These are phyloP conservation scores for Spilarctia lutea DNA, from an alignment of 2,888 invertebrate genomes.

Conservation along the genomic window DNA sequence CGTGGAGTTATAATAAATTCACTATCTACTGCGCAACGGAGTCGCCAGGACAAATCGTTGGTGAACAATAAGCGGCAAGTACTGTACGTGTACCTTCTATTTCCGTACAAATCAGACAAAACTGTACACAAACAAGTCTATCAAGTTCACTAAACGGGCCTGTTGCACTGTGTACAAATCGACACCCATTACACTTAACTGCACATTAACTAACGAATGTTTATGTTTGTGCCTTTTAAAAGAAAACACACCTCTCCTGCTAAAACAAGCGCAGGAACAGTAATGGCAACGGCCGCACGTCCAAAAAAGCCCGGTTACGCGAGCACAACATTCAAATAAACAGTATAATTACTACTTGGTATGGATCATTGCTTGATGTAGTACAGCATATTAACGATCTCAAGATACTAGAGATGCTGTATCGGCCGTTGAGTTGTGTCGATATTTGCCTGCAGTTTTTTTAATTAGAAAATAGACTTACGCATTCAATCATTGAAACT, in stretches of 20 bases:
- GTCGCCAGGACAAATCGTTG: background rate
- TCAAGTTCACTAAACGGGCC: conserved; percentile 17
- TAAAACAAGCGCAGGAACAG: background rate
- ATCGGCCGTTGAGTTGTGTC: too few relatives aligned
- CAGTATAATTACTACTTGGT: background rate
- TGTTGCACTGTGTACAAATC: conserved; percentile 1
- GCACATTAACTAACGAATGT: background rate
- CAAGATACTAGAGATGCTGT: background rate
- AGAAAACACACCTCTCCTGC: background rate
- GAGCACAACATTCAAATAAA: background rate
- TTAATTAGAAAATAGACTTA: background rate
- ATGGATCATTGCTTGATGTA: background rate
- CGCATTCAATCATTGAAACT: background rate
- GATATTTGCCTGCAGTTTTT: too few relatives aligned
- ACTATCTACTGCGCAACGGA: background rate
- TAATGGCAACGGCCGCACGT: background rate
- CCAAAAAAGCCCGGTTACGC: background rate
- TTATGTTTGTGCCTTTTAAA: background rate
- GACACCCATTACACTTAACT: conserved; percentile 8
- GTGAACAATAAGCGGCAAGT: background rate
- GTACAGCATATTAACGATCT: background rate
- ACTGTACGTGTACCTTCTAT: conserved; percentile 10
- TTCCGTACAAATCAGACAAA: conserved; percentile 7
- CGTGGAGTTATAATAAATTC: background rate
- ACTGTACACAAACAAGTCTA: conserved; percentile 15